phyloP scores from a whole-genome alignment of 2,888 invertebrate genomes.

The Neocrepidodera transversa region DNA sequence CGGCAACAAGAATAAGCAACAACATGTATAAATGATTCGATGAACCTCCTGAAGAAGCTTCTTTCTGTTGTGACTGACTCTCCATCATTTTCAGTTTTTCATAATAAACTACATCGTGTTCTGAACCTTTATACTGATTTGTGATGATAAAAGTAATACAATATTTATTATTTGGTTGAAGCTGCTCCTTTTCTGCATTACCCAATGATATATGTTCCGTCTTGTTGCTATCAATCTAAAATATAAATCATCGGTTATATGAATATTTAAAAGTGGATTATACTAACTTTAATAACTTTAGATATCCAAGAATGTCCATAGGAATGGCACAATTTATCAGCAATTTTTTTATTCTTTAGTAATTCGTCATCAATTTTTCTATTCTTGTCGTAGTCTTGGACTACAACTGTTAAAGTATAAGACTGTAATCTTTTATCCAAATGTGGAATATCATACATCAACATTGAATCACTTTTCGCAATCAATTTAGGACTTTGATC shows the following conservation, averaged over 20 bases:
- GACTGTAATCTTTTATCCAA: conserved; percentile 49
- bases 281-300: conserved; percentile 47
- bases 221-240: conserved; percentile 41
- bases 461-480: conserved; percentile 43
- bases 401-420: conserved; percentile 49
- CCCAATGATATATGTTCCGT: conserved; percentile 47
- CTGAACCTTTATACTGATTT: conserved; percentile 48
- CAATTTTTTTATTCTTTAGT: conserved; percentile 43
- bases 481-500: conserved; percentile 52
- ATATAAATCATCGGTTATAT: neutral
- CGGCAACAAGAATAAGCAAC: conserved; percentile 45
- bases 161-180: conserved; percentile 51
- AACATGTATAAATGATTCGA: conserved; percentile 45
- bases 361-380: conserved; percentile 38
- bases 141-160: conserved; percentile 54
- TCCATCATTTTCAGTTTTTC: conserved; percentile 45
- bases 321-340: conserved; percentile 51
- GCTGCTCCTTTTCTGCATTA: conserved; percentile 38
- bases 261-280: neutral
- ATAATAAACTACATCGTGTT: conserved; percentile 54
- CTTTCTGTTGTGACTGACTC: conserved; percentile 22
- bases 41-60: conserved; percentile 26
- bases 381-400: conserved; percentile 52
- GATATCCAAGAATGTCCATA: conserved; percentile 55
- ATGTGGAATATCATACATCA: conserved; percentile 49